Percentiles rank a stretch among this genome's conserved stretches.
phyloP scores from a whole-genome alignment of 2,888 invertebrate genomes.

The Creontiades dilutus region DNA sequence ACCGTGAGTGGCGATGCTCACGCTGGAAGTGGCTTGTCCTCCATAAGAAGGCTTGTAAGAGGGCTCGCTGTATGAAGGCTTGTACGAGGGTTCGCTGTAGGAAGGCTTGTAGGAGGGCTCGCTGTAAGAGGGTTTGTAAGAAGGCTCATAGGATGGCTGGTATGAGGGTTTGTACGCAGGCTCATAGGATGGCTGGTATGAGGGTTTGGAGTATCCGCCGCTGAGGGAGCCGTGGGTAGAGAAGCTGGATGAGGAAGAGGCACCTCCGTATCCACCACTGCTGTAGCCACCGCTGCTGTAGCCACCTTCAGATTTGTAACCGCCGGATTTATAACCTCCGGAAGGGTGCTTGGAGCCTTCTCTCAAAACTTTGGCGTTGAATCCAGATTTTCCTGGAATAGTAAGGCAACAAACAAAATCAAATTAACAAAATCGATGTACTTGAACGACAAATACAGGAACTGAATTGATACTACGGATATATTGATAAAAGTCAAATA shows the following conservation, averaged over 20 bases:
- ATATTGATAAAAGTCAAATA: no score
- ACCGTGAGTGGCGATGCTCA: slow-evolving; percentile 72
- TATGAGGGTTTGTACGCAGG: slow-evolving; percentile 35
- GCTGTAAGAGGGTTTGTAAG: slow-evolving; percentile 45
- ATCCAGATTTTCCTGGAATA: slow-evolving; percentile 82
- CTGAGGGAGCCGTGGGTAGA: slow-evolving; percentile 26
- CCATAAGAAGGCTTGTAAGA: slow-evolving; percentile 62
- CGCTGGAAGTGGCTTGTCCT: slow-evolving; percentile 72
- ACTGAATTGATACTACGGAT: no score
- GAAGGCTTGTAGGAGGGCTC: slow-evolving; percentile 58
- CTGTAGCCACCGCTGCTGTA: slow-evolving; percentile 44
- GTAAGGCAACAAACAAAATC: no score
- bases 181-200: slow-evolving; percentile 43
- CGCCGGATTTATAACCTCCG: slow-evolving; percentile 69
- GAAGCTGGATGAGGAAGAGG: slow-evolving; percentile 51
- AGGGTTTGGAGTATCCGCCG: slow-evolving; percentile 55
- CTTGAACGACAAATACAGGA: no score
- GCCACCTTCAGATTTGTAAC: slow-evolving; percentile 40
- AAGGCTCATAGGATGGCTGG: slow-evolving; percentile 8
- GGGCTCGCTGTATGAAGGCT: slow-evolving; percentile 41
- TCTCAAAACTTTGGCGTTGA: slow-evolving; percentile 83
- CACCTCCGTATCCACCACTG: slow-evolving; percentile 62
- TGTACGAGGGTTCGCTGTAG: slow-evolving; percentile 57
- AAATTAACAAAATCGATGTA: background rate
- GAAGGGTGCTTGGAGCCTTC: slow-evolving; percentile 69